These are phyloP conservation scores for Proisotoma minuta DNA, from an alignment of 2,888 invertebrate genomes.

Conservation along the genomic window DNA sequence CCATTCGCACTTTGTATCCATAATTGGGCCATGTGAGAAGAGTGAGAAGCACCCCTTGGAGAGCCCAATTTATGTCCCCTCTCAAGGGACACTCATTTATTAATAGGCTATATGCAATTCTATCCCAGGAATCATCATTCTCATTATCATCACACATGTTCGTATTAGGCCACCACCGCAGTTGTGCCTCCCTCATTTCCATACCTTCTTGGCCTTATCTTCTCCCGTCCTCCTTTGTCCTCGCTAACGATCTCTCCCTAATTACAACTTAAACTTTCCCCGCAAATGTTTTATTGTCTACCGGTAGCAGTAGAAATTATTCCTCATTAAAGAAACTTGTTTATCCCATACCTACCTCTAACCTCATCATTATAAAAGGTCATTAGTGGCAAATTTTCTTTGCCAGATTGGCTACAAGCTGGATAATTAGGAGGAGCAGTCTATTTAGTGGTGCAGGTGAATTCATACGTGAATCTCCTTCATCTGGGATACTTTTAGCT, in stretches of 20 bases:
- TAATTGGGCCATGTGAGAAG: constrained; percentile 45
- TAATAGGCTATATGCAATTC: constrained; percentile 48
- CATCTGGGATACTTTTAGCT: too few relatives aligned
- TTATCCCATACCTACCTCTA: background rate
- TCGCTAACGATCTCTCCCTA: too few relatives aligned
- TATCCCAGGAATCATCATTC: constrained; percentile 38
- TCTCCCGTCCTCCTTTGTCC: constrained; percentile 11
- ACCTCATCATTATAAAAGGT: background rate
- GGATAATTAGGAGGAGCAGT: background rate
- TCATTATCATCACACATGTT: constrained; percentile 35
- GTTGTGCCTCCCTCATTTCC: constrained; percentile 26
- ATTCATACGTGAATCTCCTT: background rate
- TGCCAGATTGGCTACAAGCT: background rate
- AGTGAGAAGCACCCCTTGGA: constrained; percentile 19
- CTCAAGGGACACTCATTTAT: constrained; percentile 48
- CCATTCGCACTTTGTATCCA: constrained; percentile 39
- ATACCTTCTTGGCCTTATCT: constrained; percentile 19
- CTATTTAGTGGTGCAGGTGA: background rate
- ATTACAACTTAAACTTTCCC: too few relatives aligned
- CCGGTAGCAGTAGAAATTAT: too few relatives aligned
- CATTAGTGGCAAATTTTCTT: background rate
- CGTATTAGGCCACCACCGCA: constrained; percentile 22
- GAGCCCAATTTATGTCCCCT: constrained; percentile 46
- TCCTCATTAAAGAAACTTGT: constrained; percentile 1
- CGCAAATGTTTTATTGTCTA: too few relatives aligned